Percentiles rank a stretch among this genome's conserved stretches.
Evolutionary conservation across 2,888 invertebrate species (phyloP).

Genomic region (Seira sanloemensis): DNA sequence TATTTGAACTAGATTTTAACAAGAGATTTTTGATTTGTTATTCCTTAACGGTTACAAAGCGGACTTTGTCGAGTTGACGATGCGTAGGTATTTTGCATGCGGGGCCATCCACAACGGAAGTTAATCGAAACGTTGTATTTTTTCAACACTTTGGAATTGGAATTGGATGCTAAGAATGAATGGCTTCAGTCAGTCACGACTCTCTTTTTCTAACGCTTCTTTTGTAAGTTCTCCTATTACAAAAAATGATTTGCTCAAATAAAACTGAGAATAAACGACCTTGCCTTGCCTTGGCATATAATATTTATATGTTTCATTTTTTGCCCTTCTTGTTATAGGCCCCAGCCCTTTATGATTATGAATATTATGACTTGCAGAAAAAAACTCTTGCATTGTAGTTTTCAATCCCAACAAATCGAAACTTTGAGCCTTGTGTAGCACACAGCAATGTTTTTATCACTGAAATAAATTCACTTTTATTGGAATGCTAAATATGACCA

Average conservation of each 20-base stretch:
- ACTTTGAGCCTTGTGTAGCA: too few relatives aligned
- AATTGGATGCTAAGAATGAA: too few relatives aligned
- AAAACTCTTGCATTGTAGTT: background rate
- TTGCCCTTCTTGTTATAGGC: background rate
- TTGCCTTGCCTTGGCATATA: background rate
- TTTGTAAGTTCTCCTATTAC: background rate
- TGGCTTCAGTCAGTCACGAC: too few relatives aligned
- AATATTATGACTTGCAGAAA: too few relatives aligned
- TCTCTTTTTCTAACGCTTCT: too few relatives aligned
- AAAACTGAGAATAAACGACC: background rate
- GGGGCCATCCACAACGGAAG: too few relatives aligned
- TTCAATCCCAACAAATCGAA: too few relatives aligned
- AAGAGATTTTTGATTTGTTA: background rate
- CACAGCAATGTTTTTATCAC: background rate
- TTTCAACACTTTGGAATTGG: too few relatives aligned
- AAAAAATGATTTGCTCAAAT: background rate
- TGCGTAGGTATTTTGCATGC: background rate
- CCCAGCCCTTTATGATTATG: background rate
- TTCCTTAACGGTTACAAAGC: background rate
- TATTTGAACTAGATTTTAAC: conserved; percentile 42
- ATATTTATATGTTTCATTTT: background rate
- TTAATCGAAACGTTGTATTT: too few relatives aligned
- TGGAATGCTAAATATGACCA: too few relatives aligned
- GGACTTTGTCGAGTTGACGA: background rate
- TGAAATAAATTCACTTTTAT: background rate